Percentiles rank a stretch among this genome's conserved stretches.
phyloP scores from a whole-genome alignment of 2,888 invertebrate genomes.

The Himalopsyche japonica region DNA sequence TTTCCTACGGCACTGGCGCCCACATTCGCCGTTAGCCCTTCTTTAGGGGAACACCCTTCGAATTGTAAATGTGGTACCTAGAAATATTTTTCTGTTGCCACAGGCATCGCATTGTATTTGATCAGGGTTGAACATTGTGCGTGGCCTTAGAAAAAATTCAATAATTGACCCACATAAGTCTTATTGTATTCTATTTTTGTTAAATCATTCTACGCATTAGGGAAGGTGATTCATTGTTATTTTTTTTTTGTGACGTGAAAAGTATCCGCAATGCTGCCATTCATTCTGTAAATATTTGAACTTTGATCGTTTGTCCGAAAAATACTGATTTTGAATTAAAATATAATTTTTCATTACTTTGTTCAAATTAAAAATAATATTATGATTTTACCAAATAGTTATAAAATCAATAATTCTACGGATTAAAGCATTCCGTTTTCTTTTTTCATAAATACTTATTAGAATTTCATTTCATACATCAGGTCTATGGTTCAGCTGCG shows the following conservation, averaged over 20 bases:
- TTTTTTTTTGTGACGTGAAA: neutral
- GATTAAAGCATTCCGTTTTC: no score
- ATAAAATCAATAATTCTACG: no score
- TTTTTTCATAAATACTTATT: no score
- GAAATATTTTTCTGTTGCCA: neutral
- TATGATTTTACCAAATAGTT: no score
- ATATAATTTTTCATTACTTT: no score
- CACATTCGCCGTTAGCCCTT: neutral
- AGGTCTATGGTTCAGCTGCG: no score
- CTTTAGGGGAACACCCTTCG: neutral
- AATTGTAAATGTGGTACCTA: neutral
- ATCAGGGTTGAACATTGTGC: neutral
- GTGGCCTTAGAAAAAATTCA: neutral
- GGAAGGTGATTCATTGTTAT: neutral
- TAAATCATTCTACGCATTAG: neutral
- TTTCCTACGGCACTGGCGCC: neutral
- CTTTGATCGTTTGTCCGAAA: no score
- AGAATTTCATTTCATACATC: no score
- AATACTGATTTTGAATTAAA: no score
- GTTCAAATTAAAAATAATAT: no score
- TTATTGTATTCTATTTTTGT: neutral
- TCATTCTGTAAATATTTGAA: no score
- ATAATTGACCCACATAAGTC: neutral
- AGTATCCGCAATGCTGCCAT: neutral
- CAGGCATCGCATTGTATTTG: neutral